Base-by-base conservation (phyloP, 92 coral and sea anemone species). In the Zoanthus sociatus region DNA sequence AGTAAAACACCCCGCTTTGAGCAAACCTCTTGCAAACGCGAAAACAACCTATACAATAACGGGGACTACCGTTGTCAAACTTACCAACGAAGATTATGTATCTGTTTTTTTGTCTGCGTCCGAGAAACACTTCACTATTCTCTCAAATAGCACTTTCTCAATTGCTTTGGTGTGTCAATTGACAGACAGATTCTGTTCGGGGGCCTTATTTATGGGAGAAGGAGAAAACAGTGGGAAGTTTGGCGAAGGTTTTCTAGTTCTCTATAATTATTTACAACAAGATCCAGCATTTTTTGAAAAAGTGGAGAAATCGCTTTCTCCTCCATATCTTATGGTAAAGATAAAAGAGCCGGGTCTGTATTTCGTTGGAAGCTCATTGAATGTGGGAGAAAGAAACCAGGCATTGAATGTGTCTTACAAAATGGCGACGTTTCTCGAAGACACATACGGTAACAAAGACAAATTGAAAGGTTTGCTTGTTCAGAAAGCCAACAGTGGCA, bases 11-110 rank as follows among this genome's bases (percentile, higher is more conserved):
- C 74, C 84, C 33, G 84, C 53, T 44, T 64, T 78, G 72, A 30
- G n/a, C 9, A 58, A 17, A 0, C 17, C 15, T 64, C 26, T 73
- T n/a, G 58, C 60, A n/a, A 79, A 79, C 2, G 66, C 44, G 3
- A 63, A 6, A 7, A 48, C 58, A 1, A 42, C 37, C 3, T 79
- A 79, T 13, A 63, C 84, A 18, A 46, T 79, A 58, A 30, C 73
- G 44, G 84, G 84, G 63, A 45, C 67, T 14, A 77, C 82, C 6
- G 82, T 77, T 30, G 82, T 77, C 68, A 77, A 77, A 54, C 82
- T 77, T 8, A 10, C n/a, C 31, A 55, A 10, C 26, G 82, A 67
- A 55, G 68, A 77, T n/a, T 77, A 51, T 54, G 82, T 77, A 21
- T 77, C 82, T 13, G 50, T 71, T 44, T 64, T 79, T 46, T 9